Evolutionary conservation across 2,888 invertebrate species (phyloP), one percentile per base, ranked within the genome.

Genomic region (Drymonia ruficornis): DNA sequence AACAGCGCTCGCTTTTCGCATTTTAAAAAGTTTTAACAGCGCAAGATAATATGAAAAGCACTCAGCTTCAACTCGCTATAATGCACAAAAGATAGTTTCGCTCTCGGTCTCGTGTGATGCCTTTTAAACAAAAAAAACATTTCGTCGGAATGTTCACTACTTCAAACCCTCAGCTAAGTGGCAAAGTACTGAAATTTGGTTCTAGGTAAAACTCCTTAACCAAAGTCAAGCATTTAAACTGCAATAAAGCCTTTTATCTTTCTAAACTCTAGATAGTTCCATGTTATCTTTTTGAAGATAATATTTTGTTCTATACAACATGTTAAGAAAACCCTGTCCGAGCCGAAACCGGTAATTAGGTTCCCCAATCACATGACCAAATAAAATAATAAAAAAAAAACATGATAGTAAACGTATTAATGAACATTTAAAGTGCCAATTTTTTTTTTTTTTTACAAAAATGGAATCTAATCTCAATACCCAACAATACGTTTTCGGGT

Each of bases 231-330:
- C 23, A 23, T 44, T 44, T 44, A 13, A 44, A 23, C n/a, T 44
- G 44, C 44, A 44, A 44, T 44, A 44, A 44, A 44, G 23, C 44
- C 12, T 18, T 42, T 18, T 12, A 44, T 23, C 19, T 23, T 12
- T 15, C 3, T 16, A 29, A 16, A 46, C 12, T 31, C 11, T 15
- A 46, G 46, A 15, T n/a, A 11, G 13, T 19, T 28, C 28, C 18
- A 12, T n/a, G 44, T 9, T 29, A 29, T 29, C 18, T 46, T 46
- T 12, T 29, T 29, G 16, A 46, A 46, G 15, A 7, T 29, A 44
- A 9, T 23, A 46, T 46, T 46, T 13, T 15, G 29, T 29, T n/a
- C n/a, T n/a, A n/a, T n/a, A n/a, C n/a, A n/a, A n/a, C n/a, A n/a
- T n/a, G n/a, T n/a, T n/a, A n/a, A n/a, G n/a, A n/a, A n/a, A n/a